Evolutionary conservation across 2,888 invertebrate species (phyloP), one percentile per base, ranked within the genome.

Genomic region (Endotricha flammealis): DNA sequence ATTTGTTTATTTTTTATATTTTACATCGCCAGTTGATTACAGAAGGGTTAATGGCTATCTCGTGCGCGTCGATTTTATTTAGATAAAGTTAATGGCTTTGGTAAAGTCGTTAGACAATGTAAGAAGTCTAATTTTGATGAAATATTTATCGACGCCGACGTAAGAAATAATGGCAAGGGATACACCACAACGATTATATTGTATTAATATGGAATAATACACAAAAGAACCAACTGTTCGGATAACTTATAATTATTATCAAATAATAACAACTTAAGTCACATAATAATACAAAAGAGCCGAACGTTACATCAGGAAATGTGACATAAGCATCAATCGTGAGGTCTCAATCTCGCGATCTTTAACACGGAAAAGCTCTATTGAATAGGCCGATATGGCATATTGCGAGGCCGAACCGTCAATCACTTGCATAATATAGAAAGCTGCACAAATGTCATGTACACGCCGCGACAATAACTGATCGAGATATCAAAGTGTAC

Each of bases 371-470:
- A 71, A 77, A 74, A 68, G 63, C 62, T 65, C 61, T 49, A 73
- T 75, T 69, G 64, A 72, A 71, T 67, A 58, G 56, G 57, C 60
- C 65, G 69, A 71, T 71, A 72, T 65, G 58, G 57, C 67, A 70
- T 53, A 60, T 74, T 74, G 74, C 70, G 67, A 63, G 60, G 64
- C 60, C 64, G 53, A 60, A 63, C 61, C 73, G 77, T 81, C 83
- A 80, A 79, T 82, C 80, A 80, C 57, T 82, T 79, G 57, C 71
- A 69, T 70, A 77, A 77, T 52, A 67, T 67, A 45, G 64, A 80
- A 79, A 79, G 74, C 64, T 56, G 55, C 42, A 50, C 56, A 44
- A 76, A 74, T 75, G 69, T 74, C 71, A 67, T 59, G 61, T 59
- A 56, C 39, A 48, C 49, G 51, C 49, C 53, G 38, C 41, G 57